Percentiles rank a stretch among this genome's conserved stretches.
Conservation (phyloP, 2,888 invertebrate genomes). For the Rhagonycha lutea region DNA sequence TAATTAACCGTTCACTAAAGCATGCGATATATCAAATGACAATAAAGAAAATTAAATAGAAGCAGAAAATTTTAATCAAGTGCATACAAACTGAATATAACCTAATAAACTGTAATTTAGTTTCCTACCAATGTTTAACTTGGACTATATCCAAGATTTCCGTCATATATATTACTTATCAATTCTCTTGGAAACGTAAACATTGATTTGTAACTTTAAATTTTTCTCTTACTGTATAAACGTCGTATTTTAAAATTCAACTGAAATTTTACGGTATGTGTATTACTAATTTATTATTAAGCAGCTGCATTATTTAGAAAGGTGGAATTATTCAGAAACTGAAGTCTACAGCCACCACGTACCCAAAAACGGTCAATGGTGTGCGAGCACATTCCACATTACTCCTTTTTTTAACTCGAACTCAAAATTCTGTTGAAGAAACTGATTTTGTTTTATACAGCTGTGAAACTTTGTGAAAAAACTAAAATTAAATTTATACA, state of each 20-base stretch:
- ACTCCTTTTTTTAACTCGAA: too few relatives aligned
- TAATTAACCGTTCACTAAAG: background rate
- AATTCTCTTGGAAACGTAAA: constrained; percentile 1
- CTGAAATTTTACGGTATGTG: too few relatives aligned
- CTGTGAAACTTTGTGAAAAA: too few relatives aligned
- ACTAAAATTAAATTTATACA: too few relatives aligned
- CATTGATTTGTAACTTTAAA: background rate
- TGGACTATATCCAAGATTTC: constrained; percentile 15
- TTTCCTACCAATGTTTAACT: constrained; percentile 5
- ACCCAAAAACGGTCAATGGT: too few relatives aligned
- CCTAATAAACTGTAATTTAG: constrained; percentile 3
- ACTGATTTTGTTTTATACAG: too few relatives aligned
- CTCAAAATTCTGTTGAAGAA: too few relatives aligned
- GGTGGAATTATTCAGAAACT: too few relatives aligned
- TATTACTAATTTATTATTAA: too few relatives aligned
- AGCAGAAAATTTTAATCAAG: background rate
- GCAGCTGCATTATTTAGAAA: too few relatives aligned
- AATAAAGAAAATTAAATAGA: background rate
- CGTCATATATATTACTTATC: constrained; percentile 2
- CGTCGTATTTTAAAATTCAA: background rate
- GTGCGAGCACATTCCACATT: too few relatives aligned
- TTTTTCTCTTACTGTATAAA: background rate
- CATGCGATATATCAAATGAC: background rate
- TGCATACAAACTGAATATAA: background rate
- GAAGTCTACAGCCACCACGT: too few relatives aligned